Evolutionary conservation across 2,888 invertebrate genomes (phyloP), one percentile per base, ranked within the genome.

Genomic region (Epsilonema sp.): DNA sequence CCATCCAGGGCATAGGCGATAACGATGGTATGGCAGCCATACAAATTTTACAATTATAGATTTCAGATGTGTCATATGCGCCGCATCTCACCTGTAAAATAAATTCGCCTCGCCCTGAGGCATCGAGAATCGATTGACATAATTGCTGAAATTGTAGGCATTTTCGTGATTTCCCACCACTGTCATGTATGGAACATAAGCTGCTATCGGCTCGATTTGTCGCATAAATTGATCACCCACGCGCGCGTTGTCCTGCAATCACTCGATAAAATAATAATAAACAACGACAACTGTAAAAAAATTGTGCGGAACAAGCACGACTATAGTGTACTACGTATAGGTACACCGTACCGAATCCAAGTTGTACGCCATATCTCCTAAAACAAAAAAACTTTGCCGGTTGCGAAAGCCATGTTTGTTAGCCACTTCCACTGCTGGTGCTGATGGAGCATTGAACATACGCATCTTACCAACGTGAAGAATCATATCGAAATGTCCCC

Each of bases 221-320:
- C 79, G 74, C 87, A 92, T 86, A 68, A 87, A 92, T 64, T 79
- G 76, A 71, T 92, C 87, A 0, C 92, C 92, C 24, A 84, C 78
- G 48, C 70, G 67, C 1, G 79, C 87, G 62, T 86, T 73, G 54
- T 82, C 73, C 31, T 31, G 8, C 8, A 31, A 31, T 31, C 8
- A 16, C 16, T n/a, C n/a, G n/a, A n/a, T n/a, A n/a, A n/a, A n/a
- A n/a, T n/a, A n/a, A n/a, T n/a, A n/a, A n/a, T n/a, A n/a, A n/a
- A n/a, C n/a, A n/a, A n/a, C n/a, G n/a, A n/a, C n/a, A n/a, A n/a
- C n/a, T n/a, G 8, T 16, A 31, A 31, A 31, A 31, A 11, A 31
- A 16, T 8, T 16, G 31, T 64, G 16, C 8, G 16, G 16, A 31
- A 31, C 16, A 11, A 31, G 16, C 16, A 31, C 31, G 31, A 31